phyloP scores from a whole-genome alignment of 2,113 vertebrate genomes.

The Colius striatus region DNA sequence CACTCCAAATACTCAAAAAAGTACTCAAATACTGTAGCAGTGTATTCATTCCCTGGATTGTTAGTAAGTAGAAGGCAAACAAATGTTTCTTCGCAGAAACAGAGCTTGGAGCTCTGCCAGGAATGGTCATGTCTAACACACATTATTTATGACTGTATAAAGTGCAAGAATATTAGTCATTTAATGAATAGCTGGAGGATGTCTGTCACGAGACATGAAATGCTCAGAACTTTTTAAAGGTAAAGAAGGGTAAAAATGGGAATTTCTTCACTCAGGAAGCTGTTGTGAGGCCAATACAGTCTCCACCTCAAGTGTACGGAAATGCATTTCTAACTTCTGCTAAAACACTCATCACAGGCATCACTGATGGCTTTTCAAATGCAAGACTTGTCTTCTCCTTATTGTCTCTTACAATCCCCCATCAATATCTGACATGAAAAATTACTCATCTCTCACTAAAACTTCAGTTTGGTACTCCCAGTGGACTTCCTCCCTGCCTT shows the following conservation, averaged over 20 bases:
- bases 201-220: neutral
- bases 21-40: neutral
- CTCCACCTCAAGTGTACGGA: neutral
- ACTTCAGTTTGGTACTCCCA: neutral
- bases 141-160: neutral
- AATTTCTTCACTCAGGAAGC: neutral
- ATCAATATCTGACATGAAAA: neutral
- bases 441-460: neutral
- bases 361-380: neutral
- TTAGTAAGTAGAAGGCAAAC: conserved; percentile 14
- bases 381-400: neutral
- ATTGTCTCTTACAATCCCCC: neutral
- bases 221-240: neutral
- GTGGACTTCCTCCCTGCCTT: neutral
- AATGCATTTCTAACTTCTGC: neutral
- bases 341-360: neutral
- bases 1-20: neutral
- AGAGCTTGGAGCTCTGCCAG: conserved; percentile 29
- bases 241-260: neutral
- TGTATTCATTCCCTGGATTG: neutral
- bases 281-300: neutral
- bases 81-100: conserved; percentile 1
- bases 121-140: conserved; percentile 6
- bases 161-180: conserved; percentile 23
- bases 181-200: conserved; percentile 19